phyloP scores from a whole-genome alignment of 2,113 vertebrate species.

The Microcebus ravelobensis region DNA sequence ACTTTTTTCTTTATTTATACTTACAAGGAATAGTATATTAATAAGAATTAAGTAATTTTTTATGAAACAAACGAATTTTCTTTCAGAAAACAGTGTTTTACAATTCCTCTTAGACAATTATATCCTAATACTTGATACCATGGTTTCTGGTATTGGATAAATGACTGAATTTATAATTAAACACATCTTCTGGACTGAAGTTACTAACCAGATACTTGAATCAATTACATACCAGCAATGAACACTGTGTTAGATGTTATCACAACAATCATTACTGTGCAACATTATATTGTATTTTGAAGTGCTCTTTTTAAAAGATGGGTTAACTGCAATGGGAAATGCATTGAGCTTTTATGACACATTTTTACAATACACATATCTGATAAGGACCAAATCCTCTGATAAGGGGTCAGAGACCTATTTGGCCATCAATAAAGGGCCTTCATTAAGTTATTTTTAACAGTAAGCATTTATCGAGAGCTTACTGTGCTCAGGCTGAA shows the following conservation, averaged over 20 bases:
- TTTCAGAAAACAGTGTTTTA: constrained; percentile 60
- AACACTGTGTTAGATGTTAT: constrained; percentile 53
- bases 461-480: background rate
- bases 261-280: constrained; percentile 65
- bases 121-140: constrained; percentile 59
- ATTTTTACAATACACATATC: background rate
- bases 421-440: background rate
- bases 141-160: constrained; percentile 63
- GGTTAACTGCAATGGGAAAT: constrained; percentile 23
- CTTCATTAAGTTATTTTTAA: background rate
- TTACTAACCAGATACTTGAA: constrained; percentile 62
- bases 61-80: constrained; percentile 59
- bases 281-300: constrained; percentile 40
- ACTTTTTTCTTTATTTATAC: constrained; percentile 47
- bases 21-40: constrained; percentile 28
- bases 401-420: background rate
- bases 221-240: constrained; percentile 54
- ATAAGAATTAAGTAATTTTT: constrained; percentile 58
- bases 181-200: constrained; percentile 43
- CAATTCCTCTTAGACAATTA: constrained; percentile 66
- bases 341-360: background rate
- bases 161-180: constrained; percentile 78
- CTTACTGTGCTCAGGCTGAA: background rate
- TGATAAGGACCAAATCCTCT: constrained; percentile 23
- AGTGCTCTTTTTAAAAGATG: constrained; percentile 18